Conservation (phyloP, 2,888 invertebrate species). For the Tipula vernalis region DNA sequence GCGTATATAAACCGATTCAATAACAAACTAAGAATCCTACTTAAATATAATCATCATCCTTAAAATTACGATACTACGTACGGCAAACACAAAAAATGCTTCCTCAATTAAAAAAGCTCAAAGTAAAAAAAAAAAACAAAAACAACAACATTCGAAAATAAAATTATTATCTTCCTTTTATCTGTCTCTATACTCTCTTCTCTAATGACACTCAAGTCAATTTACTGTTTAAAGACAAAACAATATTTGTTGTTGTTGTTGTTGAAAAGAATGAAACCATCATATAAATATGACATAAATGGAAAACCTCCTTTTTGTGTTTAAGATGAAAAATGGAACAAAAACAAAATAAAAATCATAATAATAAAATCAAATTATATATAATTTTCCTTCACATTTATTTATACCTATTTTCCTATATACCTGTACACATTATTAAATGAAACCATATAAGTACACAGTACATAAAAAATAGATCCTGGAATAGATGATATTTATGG, state of each 20-base stretch:
- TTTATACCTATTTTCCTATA: not conserved
- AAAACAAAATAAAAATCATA: not conserved
- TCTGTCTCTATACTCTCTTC: not conserved
- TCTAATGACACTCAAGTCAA: slow-evolving; percentile 4
- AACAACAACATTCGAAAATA: not conserved
- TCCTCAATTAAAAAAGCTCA: not conserved
- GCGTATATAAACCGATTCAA: too few relatives aligned
- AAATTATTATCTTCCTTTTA: not conserved
- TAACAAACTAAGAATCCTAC: not conserved
- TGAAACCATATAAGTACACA: not conserved
- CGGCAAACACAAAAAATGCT: not conserved
- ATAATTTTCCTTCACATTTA: not conserved
- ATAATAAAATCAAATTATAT: not conserved
- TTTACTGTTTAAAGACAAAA: not conserved
- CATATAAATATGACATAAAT: not conserved
- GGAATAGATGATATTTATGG: not conserved
- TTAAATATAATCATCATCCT: not conserved
- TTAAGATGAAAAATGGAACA: not conserved
- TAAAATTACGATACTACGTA: not conserved
- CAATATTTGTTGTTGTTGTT: not conserved
- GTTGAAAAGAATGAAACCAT: not conserved
- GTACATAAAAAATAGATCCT: not conserved
- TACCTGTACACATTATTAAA: not conserved
- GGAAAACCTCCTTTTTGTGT: not conserved
- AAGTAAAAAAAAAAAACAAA: not conserved